These are phyloP conservation scores for Ibycter americanus DNA, from an alignment of 2,797 vertebrate genomes.

Conservation along the genomic window DNA sequence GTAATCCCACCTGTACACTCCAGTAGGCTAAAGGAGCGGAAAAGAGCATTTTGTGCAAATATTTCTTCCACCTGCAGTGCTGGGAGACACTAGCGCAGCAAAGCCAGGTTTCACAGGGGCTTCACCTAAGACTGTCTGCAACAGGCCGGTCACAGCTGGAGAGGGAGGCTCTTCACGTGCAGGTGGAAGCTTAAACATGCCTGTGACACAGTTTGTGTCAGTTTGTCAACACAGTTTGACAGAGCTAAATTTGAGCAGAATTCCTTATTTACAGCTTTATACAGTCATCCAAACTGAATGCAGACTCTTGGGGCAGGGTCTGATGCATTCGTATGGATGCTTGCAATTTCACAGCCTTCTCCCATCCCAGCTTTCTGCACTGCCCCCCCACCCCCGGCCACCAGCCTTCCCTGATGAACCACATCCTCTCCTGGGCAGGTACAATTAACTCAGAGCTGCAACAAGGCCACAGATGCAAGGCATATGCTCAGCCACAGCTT, in stretches of 20 bases:
- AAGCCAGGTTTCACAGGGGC: not conserved
- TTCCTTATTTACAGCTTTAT: not conserved
- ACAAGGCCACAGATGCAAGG: fast-evolving
- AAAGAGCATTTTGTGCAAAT: conserved; percentile 2
- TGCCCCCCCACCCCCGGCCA: too few species aligned
- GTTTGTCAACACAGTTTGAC: too few species aligned
- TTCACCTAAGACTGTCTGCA: not conserved
- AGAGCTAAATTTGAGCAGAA: not conserved
- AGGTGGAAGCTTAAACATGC: not conserved
- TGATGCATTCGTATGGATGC: not conserved
- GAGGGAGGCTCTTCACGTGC: not conserved
- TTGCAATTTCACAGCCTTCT: not conserved
- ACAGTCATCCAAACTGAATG: not conserved
- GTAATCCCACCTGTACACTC: not conserved
- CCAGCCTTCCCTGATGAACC: not conserved
- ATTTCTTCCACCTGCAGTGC: not conserved
- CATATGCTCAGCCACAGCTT: fast-evolving
- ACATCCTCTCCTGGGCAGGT: not conserved
- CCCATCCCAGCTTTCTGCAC: not conserved
- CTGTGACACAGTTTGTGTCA: not conserved
- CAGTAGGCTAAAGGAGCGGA: not conserved
- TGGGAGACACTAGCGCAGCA: not conserved
- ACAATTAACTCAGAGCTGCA: not conserved
- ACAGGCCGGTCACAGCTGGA: not conserved
- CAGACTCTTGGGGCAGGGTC: not conserved